phyloP scores from a whole-genome alignment of 2,888 invertebrate species.

The Dastarcus helophoroides region DNA sequence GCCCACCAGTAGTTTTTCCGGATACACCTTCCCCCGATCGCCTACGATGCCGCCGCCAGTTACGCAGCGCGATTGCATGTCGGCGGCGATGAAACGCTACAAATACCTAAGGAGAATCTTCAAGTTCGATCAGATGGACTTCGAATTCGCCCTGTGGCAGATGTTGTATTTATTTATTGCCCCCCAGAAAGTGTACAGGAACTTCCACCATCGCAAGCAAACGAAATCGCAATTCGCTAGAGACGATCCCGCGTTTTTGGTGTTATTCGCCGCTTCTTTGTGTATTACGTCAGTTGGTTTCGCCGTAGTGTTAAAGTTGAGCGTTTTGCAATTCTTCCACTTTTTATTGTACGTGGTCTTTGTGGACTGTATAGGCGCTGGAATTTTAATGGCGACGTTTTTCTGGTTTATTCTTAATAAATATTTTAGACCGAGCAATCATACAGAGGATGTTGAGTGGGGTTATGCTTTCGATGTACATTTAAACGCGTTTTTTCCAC shows the following conservation, averaged over 20 bases:
- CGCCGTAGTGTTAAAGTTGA: conserved; percentile 63
- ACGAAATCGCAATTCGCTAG: conserved; percentile 97
- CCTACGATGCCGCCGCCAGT: conserved; percentile 60
- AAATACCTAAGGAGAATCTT: conserved; percentile 75
- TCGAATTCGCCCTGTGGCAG: conserved; percentile 99
- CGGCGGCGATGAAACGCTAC: conserved; percentile 79
- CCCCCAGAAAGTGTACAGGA: conserved; percentile 94
- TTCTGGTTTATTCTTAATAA: conserved; percentile 51
- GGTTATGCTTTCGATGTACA: conserved; percentile 98
- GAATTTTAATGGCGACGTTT: conserved; percentile 9
- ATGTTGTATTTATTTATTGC: conserved; percentile 90
- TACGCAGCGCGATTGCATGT: conserved; percentile 60
- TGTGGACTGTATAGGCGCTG: conserved; percentile 70
- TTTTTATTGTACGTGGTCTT: conserved; percentile 87
- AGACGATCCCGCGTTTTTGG: conserved; percentile 97
- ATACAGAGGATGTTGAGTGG: conserved; percentile 86
- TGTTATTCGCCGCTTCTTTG: conserved; percentile 76
- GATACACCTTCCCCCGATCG: conserved; percentile 36
- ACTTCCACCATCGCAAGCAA: conserved; percentile 96
- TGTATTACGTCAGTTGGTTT: conserved; percentile 83
- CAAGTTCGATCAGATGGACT: conserved; percentile 97
- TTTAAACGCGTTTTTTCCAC: conserved; percentile 97
- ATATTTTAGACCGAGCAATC: conserved; percentile 55
- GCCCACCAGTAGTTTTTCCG: conserved; percentile 9
- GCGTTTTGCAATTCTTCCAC: conserved; percentile 56